Evolutionary conservation across 2,888 invertebrate genomes (phyloP).

Genomic region (Malthinus seriepunctatus): DNA sequence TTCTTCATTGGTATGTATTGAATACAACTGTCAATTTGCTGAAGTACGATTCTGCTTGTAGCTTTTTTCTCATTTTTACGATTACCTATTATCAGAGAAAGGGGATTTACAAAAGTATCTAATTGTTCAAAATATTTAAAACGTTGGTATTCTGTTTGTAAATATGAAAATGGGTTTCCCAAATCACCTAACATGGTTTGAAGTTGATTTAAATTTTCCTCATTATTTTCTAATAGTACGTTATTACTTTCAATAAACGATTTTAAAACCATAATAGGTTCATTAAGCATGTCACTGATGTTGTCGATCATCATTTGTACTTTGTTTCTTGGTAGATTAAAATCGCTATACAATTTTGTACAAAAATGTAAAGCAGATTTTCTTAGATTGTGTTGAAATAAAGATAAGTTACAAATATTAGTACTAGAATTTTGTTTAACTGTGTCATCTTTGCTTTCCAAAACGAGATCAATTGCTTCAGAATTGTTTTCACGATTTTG

Average conservation of each 20-base stretch:
- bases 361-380: neutral
- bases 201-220: neutral
- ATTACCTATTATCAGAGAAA: neutral
- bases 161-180: neutral
- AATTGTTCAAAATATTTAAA: neutral
- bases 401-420: neutral
- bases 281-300: neutral
- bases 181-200: neutral
- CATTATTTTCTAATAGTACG: neutral
- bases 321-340: neutral
- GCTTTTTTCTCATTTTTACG: neutral
- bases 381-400: neutral
- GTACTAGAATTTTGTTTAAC: neutral
- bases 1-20: constrained; percentile 1
- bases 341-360: constrained; percentile 2
- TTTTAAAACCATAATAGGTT: neutral
- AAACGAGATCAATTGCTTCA: neutral
- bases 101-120: neutral
- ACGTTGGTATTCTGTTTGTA: neutral
- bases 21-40: neutral
- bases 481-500: neutral
- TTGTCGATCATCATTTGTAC: neutral
- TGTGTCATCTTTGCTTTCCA: neutral
- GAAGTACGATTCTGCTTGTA: neutral
- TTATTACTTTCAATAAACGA: neutral